Evolutionary conservation across 2,797 vertebrate species (phyloP), one percentile per base, ranked within the genome.

Genomic region (Oreortyx pictus): DNA sequence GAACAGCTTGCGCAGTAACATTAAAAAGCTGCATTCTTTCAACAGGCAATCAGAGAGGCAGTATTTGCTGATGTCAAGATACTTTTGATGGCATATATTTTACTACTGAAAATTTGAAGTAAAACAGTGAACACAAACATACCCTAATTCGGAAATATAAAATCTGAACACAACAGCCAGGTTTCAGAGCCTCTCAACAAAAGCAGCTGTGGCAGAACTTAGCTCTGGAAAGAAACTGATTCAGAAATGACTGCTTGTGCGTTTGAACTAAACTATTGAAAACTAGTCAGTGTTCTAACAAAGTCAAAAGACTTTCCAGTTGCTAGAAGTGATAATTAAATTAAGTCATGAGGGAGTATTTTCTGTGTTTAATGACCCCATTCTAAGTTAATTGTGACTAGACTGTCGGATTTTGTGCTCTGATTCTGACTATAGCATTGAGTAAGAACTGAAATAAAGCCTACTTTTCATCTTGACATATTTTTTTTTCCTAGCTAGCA

Each of bases 301-400:
- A 52, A 35, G 24, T 88, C 24, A 25, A 86, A 92, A 88, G 14
- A 3, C n/a, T 72, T 93, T 85, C 56, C 23, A n/a, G 11, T 90
- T 94, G n/a, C 76, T 33, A 50, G 43, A 49, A 87, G 71, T 72
- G 41, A 66, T 70, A 94, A 87, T 90, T 86, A 88, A 91, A 88
- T 86, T 85, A 85, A 85, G 4, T 39, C 0, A 0, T 46, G 35
- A 84, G 90, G 66, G 31, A 89, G 10, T 66, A 86, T 87, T 52
- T 92, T 82, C 49, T 90, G 39, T 54, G 50, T 93, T 86, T 90
- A 81, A 80, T 81, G 60, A 87, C 29, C 68, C 14, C 19, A 43
- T 79, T 78, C 22, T 41, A 59, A 68, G 25, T 56, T 82, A 67
- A 89, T 85, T 87, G 79, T 80, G 66, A 66, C 66, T 5, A 31